Evolutionary conservation across 2,113 vertebrate genomes (phyloP).

Genomic region (Merops nubicus): DNA sequence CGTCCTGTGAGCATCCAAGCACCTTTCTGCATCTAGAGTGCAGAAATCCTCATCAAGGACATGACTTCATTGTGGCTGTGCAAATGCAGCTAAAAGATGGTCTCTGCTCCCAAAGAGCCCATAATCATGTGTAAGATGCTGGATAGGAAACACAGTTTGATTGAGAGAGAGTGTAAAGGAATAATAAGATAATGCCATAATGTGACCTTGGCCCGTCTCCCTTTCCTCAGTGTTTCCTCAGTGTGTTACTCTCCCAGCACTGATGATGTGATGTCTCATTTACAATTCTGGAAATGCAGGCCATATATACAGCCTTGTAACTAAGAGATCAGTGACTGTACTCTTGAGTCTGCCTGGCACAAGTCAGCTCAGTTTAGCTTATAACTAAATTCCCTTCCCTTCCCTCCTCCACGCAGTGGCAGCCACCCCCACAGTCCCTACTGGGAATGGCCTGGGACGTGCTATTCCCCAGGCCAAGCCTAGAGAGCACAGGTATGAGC

Average conservation of each 20-base stretch:
- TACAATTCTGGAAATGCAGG: constrained; percentile 29
- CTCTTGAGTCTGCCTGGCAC: not conserved
- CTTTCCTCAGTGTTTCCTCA: constrained; percentile 20
- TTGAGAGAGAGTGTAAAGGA: constrained; percentile 40
- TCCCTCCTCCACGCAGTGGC: not conserved
- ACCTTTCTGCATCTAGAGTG: not conserved
- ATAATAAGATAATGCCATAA: constrained; percentile 61
- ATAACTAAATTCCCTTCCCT: not conserved
- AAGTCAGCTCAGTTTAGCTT: not conserved
- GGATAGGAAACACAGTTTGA: constrained; percentile 24
- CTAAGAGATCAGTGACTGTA: not conserved
- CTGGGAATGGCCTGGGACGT: not conserved
- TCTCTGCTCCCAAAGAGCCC: not conserved
- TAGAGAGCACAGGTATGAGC: not conserved
- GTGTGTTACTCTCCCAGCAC: constrained; percentile 10
- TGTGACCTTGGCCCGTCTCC: constrained; percentile 44
- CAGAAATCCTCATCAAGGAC: constrained; percentile 17
- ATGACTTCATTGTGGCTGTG: constrained; percentile 23
- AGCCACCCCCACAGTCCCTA: not conserved
- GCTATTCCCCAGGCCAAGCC: not conserved
- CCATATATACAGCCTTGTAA: not conserved
- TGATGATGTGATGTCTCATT: constrained; percentile 68
- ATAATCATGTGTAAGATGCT: constrained; percentile 45
- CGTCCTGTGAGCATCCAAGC: not conserved
- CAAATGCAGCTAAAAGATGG: constrained; percentile 12